Evolutionary conservation across 2,888 invertebrate genomes (phyloP), one percentile per base, ranked within the genome.

Genomic region (Leptopilina myrica): DNA sequence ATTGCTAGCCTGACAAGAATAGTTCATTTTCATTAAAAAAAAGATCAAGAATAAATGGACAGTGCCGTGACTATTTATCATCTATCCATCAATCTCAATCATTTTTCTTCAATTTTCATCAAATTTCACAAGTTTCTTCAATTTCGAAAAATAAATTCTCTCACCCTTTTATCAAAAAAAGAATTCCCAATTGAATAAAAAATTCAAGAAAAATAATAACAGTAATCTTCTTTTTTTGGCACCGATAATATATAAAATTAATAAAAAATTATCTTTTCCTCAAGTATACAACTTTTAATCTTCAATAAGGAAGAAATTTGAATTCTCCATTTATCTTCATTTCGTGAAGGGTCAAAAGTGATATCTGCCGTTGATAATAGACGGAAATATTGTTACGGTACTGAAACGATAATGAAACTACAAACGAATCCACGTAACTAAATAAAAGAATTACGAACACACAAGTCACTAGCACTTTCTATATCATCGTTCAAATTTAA

Each of bases 321-420:
- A 49, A 49, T 49, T 11, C 11, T 49, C 2, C 4, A 9, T 49
- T 49, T 49, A 49, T 12, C 49, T 49, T 49, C 49, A 26, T 67
- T 1, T 67, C 11, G n/a, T 67, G 11, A 49, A 46, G 49, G 49
- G 49, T 49, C 12, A 11, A 46, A 15, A 20, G 15, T 20, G 62
- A n/a, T 62, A 62, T 62, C 62, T 62, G 20, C 20, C 62, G n/a
- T 4, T 33, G n/a, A 40, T 9, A 9, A 26, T 20, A 53, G n/a
- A 14, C n/a, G 26, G 8, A 56, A n/a, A 26, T 73, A 53, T 33
- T 33, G 14, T 3, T 73, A 73, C 56, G 73, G 14, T 73, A 56
- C 73, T 73, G 73, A 49, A 20, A 6, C 9, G 26, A 69, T 69
- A 67, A 26, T 49, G 49, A 12, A 67, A 49, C 59, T 59, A 20